These are phyloP conservation scores for Empis livida DNA, from an alignment of 2,888 invertebrate genomes.

Conservation along the genomic window DNA sequence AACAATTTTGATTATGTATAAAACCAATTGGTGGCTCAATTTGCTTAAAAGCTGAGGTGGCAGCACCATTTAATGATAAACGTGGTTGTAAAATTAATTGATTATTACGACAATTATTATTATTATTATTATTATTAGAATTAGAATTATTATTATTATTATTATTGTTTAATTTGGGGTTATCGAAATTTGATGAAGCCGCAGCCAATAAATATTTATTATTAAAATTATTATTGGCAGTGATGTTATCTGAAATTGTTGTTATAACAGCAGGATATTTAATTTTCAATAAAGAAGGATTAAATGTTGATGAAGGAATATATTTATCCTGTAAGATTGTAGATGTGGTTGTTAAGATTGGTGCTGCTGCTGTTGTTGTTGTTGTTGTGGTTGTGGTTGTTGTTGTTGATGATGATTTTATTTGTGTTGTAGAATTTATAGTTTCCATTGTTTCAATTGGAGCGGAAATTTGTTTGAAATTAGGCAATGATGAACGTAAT, in stretches of 20 bases:
- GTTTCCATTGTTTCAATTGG: no score
- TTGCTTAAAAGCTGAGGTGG: conserved; percentile 22
- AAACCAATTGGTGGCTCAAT: conserved; percentile 17
- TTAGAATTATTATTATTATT: background rate
- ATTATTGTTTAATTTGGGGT: background rate
- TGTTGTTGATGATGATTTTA: conserved; percentile 2
- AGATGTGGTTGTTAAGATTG: conserved; percentile 8
- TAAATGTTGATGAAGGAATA: conserved; percentile 1
- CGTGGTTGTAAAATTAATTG: conserved; percentile 33
- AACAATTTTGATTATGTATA: conserved; percentile 21
- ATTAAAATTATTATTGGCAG: background rate
- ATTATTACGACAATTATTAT: conserved; percentile 21
- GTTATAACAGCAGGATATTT: conserved; percentile 2
- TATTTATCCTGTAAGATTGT: background rate
- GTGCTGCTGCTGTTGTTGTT: conserved; percentile 8
- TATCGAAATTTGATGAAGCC: background rate
- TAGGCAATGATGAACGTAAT: conserved; percentile 8
- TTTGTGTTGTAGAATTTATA: background rate
- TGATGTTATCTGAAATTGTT: background rate
- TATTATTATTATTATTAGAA: background rate
- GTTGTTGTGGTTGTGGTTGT: conserved; percentile 8
- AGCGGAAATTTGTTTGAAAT: conserved; percentile 8
- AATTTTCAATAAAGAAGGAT: conserved; percentile 8
- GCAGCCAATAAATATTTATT: background rate
- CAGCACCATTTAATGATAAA: conserved; percentile 31